Evolutionary conservation across 1,140 invertebrate species (phyloP).

Genomic region (Drosophila eugracilis): DNA sequence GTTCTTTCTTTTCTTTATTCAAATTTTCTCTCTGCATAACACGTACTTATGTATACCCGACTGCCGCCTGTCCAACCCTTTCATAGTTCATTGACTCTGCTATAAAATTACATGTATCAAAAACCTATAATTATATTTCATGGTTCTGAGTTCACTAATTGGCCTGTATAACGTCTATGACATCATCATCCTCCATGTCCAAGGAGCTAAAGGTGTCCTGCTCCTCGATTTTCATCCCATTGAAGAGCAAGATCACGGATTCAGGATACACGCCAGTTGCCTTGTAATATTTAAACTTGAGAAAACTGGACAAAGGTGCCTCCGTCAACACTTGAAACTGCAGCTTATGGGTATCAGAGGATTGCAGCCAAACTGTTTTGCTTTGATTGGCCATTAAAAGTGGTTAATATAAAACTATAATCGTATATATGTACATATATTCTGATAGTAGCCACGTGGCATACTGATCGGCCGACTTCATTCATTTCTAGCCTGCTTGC

Average conservation of each 20-base stretch:
- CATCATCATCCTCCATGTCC: not conserved
- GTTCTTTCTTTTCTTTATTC: not conserved
- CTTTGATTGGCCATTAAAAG: not conserved
- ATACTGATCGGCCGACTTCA: conserved; percentile 20
- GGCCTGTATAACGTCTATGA: not conserved
- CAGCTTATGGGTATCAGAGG: not conserved
- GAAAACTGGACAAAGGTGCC: not conserved
- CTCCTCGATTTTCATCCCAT: conserved; percentile 1
- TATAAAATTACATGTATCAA: not conserved
- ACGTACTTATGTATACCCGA: not conserved
- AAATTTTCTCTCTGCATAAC: not conserved
- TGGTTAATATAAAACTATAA: too few species aligned
- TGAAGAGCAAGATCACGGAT: not conserved
- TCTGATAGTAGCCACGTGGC: conserved; percentile 27
- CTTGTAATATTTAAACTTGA: not conserved
- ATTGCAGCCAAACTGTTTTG: not conserved
- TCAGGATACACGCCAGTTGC: not conserved
- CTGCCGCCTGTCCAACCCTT: not conserved
- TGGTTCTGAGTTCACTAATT: not conserved
- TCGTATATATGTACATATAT: not conserved
- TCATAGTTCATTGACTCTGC: not conserved
- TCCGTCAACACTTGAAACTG: not conserved
- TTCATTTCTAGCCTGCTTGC: conserved; percentile 29
- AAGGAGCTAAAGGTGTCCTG: conserved; percentile 5
- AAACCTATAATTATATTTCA: not conserved